Evolutionary conservation across 2,113 vertebrate species (phyloP).

Genomic region (Oryzias celebensis): DNA sequence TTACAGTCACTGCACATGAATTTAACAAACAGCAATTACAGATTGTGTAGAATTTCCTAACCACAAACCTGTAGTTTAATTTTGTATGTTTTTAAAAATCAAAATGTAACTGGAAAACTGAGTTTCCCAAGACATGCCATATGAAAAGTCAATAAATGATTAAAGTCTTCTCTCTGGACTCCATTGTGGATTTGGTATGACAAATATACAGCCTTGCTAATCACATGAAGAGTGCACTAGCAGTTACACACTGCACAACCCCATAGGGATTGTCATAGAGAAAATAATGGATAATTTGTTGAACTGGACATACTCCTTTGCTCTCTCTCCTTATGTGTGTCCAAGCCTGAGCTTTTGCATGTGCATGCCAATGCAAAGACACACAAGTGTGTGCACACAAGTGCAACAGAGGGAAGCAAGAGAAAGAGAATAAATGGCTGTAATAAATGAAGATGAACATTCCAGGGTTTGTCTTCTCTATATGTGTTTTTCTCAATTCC

Average conservation of each 20-base stretch:
- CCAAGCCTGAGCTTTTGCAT: constrained; percentile 4
- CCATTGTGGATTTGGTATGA: constrained; percentile 46
- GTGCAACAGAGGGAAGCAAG: constrained; percentile 28
- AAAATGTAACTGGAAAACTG: constrained; percentile 5
- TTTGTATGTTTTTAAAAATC: background rate
- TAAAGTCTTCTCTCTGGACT: constrained; percentile 20
- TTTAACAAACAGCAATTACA: background rate
- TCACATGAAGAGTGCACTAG: constrained; percentile 49
- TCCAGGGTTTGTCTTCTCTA: constrained; percentile 47
- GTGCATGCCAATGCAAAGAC: background rate
- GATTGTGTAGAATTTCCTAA: constrained; percentile 1
- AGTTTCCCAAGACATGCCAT: constrained; percentile 6
- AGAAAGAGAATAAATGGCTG: constrained; percentile 68
- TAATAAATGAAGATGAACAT: constrained; percentile 75
- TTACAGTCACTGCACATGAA: no score
- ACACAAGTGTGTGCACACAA: constrained; percentile 14
- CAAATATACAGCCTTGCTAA: constrained; percentile 57
- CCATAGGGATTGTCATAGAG: constrained; percentile 42
- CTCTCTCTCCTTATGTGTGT: constrained; percentile 28
- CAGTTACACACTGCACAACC: constrained; percentile 52
- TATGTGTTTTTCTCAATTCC: constrained; percentile 55
- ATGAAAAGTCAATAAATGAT: constrained; percentile 43
- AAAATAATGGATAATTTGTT: constrained; percentile 72
- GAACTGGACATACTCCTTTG: constrained; percentile 63
- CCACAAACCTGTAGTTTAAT: background rate